Evolutionary conservation across 2,888 invertebrate genomes (phyloP).

Genomic region (Cerastoderma edule): DNA sequence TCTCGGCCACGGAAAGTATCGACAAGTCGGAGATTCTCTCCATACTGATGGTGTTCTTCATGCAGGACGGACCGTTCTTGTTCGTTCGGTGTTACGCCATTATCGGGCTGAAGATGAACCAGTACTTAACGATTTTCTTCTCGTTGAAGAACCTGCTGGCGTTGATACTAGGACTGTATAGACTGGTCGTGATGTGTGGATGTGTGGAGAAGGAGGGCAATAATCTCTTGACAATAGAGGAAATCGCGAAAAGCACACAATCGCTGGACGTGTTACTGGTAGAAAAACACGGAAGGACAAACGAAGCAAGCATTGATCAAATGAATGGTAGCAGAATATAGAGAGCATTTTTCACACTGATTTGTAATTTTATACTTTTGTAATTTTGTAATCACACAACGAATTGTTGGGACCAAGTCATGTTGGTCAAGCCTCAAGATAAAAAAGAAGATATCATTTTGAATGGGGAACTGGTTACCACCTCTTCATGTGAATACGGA

Average conservation of each 20-base stretch:
- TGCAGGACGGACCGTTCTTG: conserved; percentile 61
- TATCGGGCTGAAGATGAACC: conserved; percentile 22
- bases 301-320: neutral
- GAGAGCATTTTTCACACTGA: too few relatives aligned
- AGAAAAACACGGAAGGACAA: neutral
- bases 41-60: conserved; percentile 58
- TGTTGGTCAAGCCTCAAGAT: too few relatives aligned
- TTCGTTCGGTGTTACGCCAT: conserved; percentile 40
- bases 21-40: conserved; percentile 50
- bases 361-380: too few relatives aligned
- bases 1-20: conserved; percentile 15
- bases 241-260: conserved; percentile 51
- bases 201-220: conserved; percentile 51
- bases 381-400: too few relatives aligned
- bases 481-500: too few relatives aligned
- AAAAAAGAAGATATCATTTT: too few relatives aligned
- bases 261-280: conserved; percentile 31
- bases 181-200: conserved; percentile 48
- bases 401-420: too few relatives aligned
- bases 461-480: too few relatives aligned
- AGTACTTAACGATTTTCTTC: conserved; percentile 55
- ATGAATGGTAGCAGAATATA: too few relatives aligned
- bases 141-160: conserved; percentile 53
- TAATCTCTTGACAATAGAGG: conserved; percentile 47
- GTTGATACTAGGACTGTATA: conserved; percentile 45